Evolutionary conservation across 2,797 vertebrate species (phyloP).

Genomic region (Pagetopsis macropterus): DNA sequence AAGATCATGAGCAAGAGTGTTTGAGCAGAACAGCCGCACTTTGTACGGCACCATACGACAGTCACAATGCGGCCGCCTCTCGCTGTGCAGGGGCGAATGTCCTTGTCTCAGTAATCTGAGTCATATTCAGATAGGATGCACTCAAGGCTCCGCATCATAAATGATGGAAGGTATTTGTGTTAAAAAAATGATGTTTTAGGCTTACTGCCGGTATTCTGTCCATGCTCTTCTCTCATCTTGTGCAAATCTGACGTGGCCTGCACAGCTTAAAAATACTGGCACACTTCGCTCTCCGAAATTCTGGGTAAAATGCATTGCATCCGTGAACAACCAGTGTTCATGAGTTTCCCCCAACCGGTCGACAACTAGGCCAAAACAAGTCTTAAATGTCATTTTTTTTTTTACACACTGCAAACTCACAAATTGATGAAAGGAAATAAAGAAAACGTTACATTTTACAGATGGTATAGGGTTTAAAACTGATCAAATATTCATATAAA

Average conservation of each 20-base stretch:
- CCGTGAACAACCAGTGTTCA: constrained; percentile 10
- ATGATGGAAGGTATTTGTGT: constrained; percentile 64
- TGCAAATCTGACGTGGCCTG: constrained; percentile 27
- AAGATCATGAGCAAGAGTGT: constrained; percentile 39
- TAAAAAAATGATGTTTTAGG: constrained; percentile 56
- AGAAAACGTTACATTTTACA: not conserved
- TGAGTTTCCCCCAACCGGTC: not conserved
- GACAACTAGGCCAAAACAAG: not conserved
- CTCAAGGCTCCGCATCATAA: constrained; percentile 61
- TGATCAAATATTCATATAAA: not conserved
- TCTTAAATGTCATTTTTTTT: not conserved
- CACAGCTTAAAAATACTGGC: constrained; percentile 1
- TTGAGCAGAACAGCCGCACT: constrained; percentile 31
- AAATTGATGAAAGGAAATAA: too few relatives aligned
- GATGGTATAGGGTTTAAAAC: not conserved
- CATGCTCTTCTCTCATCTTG: constrained; percentile 26
- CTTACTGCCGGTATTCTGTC: constrained; percentile 46
- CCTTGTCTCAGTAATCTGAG: constrained; percentile 47
- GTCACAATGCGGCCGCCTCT: constrained; percentile 15
- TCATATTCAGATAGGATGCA: constrained; percentile 46
- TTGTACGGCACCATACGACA: constrained; percentile 17
- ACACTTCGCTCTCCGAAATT: constrained; percentile 22
- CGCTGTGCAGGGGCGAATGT: constrained; percentile 10
- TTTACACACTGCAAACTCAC: not conserved
- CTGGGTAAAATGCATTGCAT: constrained; percentile 13